These are phyloP conservation scores for Pocillopora verrucosa DNA, from an alignment of 64 coral and sea anemone genomes.

Conservation along the genomic window DNA sequence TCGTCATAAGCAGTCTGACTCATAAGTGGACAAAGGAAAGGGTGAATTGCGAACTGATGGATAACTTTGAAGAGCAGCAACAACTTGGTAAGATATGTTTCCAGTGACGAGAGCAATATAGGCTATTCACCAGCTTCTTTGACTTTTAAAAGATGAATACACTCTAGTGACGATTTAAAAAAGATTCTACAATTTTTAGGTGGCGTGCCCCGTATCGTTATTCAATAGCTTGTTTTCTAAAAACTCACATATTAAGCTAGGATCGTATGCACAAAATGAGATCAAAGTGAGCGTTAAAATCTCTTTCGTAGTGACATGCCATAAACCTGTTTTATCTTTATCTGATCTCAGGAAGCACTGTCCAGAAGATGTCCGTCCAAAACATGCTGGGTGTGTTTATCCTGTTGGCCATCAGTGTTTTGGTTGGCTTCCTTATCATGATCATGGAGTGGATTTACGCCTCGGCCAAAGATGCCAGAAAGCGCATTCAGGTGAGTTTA, in stretches of 20 bases:
- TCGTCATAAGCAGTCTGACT: conserved; percentile 32
- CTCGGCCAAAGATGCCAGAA: not conserved
- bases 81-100: not conserved
- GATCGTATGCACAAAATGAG: too few relatives aligned
- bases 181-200: too few relatives aligned
- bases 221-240: too few relatives aligned
- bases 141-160: too few relatives aligned
- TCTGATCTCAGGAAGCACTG: not conserved
- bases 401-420: conserved; percentile 38
- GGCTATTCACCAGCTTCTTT: too few relatives aligned
- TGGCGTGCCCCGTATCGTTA: too few relatives aligned
- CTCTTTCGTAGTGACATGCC: not conserved
- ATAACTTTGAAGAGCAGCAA: conserved; percentile 40
- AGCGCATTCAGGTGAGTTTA: not conserved
- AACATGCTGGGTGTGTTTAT: conserved; percentile 62
- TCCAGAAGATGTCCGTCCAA: conserved; percentile 32
- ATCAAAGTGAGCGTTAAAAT: too few relatives aligned
- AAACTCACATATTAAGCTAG: too few relatives aligned
- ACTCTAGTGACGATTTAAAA: too few relatives aligned
- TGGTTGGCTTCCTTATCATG: conserved; percentile 34
- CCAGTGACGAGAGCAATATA: too few relatives aligned
- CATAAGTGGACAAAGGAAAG: conserved; percentile 52
- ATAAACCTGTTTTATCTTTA: not conserved
- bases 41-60: conserved; percentile 48
- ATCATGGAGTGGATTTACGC: conserved; percentile 54